Evolutionary conservation across 2,888 invertebrate genomes (phyloP), one percentile per base, ranked within the genome.

Genomic region (Trichopoda pennipes): DNA sequence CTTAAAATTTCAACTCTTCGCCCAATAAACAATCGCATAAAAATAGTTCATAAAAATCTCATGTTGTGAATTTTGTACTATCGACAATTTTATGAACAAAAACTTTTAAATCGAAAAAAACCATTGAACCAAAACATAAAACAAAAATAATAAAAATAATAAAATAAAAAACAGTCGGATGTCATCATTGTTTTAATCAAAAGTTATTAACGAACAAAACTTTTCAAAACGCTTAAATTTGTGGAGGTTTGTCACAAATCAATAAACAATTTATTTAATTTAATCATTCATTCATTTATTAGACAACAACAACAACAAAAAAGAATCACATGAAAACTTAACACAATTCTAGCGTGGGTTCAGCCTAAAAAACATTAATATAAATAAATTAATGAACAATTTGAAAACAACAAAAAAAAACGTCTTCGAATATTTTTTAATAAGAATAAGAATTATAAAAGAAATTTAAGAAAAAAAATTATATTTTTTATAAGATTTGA

Each of bases 261-360:
- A 81, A 81, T 81, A 81, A 81, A 81, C 78, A 81, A 81, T 81
- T 81, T 81, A 81, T 81, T 81, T 73, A 74, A 81, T 81, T 81
- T 74, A 81, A 81, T 81, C 77, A 74, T 51, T 78, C 73, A 69
- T 55, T 81, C 66, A 58, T 68, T 81, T 77, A 74, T 68, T 63
- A 75, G 53, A 58, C 63, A 81, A 70, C 63, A 74, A 70, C 8
- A 49, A 49, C 44, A 73, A 61, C 35, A 8, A 61, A 19, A 55
- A 44, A 32, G 21, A 47, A 56, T 14, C 12, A 47, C 56, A 53
- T 44, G 14, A 64, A 51, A 73, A 53, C 9, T 32, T 19, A 68
- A 53, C 58, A 28, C 73, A 69, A 58, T 74, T 74, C 47, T 66
- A 44, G 78, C 81, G 81, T 81, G 81, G 81, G 81, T 64, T 74